Conservation (phyloP, 2,888 invertebrate species). For the Coleophora deauratella region DNA sequence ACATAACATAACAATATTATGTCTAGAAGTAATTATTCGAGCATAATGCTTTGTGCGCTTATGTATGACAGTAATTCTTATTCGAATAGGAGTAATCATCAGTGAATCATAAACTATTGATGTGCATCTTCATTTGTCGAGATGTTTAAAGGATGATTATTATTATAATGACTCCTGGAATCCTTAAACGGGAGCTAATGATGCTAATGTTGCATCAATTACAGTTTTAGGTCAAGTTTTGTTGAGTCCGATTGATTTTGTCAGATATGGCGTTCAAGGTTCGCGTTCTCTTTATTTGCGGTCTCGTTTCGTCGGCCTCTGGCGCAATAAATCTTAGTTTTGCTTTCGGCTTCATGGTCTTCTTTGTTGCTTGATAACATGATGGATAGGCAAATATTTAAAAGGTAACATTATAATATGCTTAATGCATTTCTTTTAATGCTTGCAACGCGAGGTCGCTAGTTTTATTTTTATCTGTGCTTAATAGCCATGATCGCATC, state of each 20-base stretch:
- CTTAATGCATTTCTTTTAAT: constrained; percentile 40
- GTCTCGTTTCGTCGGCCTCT: constrained; percentile 69
- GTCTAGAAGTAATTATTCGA: no score
- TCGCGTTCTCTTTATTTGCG: constrained; percentile 71
- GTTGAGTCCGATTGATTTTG: constrained; percentile 70
- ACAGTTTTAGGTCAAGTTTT: constrained; percentile 67
- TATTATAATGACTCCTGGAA: no score
- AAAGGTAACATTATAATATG: constrained; percentile 37
- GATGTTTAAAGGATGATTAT: no score
- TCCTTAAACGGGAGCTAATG: neutral
- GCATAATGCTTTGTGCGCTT: no score
- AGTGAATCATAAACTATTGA: no score
- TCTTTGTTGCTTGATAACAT: constrained; percentile 65
- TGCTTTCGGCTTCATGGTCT: constrained; percentile 61
- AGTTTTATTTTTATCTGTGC: neutral
- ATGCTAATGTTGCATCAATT: constrained; percentile 10
- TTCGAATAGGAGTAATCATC: no score
- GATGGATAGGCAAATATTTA: constrained; percentile 53
- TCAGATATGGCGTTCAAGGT: constrained; percentile 71
- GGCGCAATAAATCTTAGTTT: constrained; percentile 65
- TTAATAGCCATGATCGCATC: no score
- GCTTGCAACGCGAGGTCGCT: constrained; percentile 35
- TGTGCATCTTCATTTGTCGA: no score
- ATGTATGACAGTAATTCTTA: no score
- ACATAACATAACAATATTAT: neutral